phyloP scores from a whole-genome alignment of 2,113 vertebrate genomes.

The Serilophus lunatus region DNA sequence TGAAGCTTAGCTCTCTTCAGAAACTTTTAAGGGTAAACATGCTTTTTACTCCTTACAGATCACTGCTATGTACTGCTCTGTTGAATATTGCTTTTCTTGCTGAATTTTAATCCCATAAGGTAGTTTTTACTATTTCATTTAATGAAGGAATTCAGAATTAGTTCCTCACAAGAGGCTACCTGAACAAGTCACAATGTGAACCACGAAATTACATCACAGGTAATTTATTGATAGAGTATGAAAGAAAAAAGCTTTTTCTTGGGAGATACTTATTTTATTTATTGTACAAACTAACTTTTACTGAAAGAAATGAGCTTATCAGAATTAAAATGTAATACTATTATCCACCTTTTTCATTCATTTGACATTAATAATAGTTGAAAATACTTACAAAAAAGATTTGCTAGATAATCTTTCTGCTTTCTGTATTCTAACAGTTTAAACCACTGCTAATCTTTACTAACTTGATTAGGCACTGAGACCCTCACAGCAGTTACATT shows the following conservation, averaged over 20 bases:
- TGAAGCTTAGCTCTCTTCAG: background rate
- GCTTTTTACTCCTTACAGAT: constrained; percentile 33
- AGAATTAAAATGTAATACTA: background rate
- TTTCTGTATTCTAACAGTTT: background rate
- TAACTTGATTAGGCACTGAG: background rate
- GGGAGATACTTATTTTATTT: background rate
- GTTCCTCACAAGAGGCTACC: background rate
- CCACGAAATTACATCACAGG: background rate
- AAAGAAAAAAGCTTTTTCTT: background rate
- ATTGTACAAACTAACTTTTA: background rate
- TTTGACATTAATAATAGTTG: background rate
- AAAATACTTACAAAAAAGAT: background rate
- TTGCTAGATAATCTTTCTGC: background rate
- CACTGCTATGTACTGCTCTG: background rate
- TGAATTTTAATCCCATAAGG: background rate
- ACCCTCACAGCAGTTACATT: background rate
- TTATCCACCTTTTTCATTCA: background rate
- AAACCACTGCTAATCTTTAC: background rate
- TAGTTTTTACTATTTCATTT: constrained; percentile 7
- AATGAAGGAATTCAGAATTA: constrained; percentile 28
- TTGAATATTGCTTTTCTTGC: background rate
- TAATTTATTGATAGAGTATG: background rate
- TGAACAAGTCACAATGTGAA: background rate
- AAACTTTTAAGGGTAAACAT: constrained; percentile 24
- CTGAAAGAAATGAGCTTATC: background rate